Conservation (phyloP, 2,888 invertebrate species). For the Sinotaia quadrata region DNA sequence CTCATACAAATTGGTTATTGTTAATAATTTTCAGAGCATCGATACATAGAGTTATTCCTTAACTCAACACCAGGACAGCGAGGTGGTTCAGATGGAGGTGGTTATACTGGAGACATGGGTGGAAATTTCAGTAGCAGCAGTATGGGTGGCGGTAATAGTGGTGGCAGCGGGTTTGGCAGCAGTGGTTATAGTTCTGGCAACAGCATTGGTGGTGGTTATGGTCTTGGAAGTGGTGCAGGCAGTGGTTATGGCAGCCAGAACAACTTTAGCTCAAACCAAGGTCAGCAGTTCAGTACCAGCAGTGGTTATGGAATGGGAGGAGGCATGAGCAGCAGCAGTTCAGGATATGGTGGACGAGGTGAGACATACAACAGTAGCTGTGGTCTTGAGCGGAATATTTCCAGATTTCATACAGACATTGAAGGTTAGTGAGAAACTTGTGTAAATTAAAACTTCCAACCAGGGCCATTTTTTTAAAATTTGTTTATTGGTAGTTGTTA, state of each 20-base stretch:
- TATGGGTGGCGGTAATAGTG: constrained; percentile 33
- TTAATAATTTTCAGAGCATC: constrained; percentile 70
- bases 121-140: constrained; percentile 41
- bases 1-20: too few species aligned
- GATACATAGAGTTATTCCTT: constrained; percentile 93
- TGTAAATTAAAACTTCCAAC: too few species aligned
- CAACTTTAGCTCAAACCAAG: neutral
- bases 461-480: too few species aligned
- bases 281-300: constrained; percentile 2
- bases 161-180: constrained; percentile 35
- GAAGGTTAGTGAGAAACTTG: too few species aligned
- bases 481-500: too few species aligned
- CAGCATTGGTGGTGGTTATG: constrained; percentile 33
- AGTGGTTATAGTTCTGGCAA: constrained; percentile 38
- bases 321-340: constrained; percentile 34
- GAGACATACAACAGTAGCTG: neutral
- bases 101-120: constrained; percentile 41
- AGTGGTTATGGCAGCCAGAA: constrained; percentile 16
- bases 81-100: constrained; percentile 42
- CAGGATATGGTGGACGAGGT: constrained; percentile 7
- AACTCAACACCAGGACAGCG: constrained; percentile 73
- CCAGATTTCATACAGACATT: too few species aligned
- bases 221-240: constrained; percentile 33
- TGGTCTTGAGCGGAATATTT: too few species aligned
- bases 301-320: neutral